phyloP scores from a whole-genome alignment of 2,113 vertebrate species.

The Serilophus lunatus region DNA sequence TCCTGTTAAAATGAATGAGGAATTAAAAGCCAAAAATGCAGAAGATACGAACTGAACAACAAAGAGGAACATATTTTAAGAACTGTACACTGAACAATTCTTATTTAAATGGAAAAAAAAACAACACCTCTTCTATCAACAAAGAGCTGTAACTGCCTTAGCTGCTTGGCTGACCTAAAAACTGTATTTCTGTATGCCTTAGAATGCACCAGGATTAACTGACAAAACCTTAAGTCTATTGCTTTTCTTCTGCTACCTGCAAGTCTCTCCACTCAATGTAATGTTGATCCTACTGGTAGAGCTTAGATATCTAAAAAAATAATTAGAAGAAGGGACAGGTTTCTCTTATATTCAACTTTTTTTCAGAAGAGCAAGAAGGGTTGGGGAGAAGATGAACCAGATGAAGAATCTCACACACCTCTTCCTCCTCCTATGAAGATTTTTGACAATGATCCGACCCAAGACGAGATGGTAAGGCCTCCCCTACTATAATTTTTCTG shows the following conservation, averaged over 20 bases:
- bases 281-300: neutral
- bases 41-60: neutral
- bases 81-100: neutral
- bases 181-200: neutral
- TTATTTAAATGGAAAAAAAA: neutral
- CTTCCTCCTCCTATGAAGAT: constrained; percentile 98
- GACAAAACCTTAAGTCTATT: neutral
- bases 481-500: neutral
- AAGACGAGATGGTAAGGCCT: constrained; percentile 90
- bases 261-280: neutral
- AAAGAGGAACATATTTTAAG: neutral
- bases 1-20: neutral
- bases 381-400: constrained; percentile 94
- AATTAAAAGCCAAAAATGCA: neutral
- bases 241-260: neutral
- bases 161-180: neutral
- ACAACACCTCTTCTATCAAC: neutral
- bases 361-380: constrained; percentile 87
- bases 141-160: neutral
- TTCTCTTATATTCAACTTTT: constrained; percentile 48
- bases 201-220: neutral
- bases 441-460: constrained; percentile 92
- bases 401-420: constrained; percentile 92
- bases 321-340: no score
- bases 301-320: neutral